Evolutionary conservation across 92 coral and sea anemone species (phyloP).

Genomic region (Diadumene lineata): DNA sequence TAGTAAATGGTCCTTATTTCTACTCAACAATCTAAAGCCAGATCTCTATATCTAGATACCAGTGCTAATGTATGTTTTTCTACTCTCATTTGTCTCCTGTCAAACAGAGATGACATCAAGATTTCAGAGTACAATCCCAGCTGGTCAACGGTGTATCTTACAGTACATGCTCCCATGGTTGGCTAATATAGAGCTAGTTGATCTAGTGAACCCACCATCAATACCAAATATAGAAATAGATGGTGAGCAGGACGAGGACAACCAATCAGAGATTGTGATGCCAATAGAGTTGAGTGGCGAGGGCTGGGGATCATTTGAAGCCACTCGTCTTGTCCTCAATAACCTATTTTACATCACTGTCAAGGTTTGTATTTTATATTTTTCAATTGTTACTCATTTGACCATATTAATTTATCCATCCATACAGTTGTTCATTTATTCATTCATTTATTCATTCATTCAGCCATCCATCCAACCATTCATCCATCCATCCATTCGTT

Average conservation of each 20-base stretch:
- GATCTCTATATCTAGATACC: too few species aligned
- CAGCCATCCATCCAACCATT: too few species aligned
- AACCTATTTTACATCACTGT: constrained; percentile 93
- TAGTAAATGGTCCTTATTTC: too few species aligned
- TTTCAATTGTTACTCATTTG: too few species aligned
- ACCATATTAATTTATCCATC: too few species aligned
- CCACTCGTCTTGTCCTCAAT: constrained; percentile 93
- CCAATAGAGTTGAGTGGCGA: constrained; percentile 89
- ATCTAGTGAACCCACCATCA: constrained; percentile 65
- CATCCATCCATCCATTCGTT: too few species aligned
- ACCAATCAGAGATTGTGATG: constrained; percentile 49
- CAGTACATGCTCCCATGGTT: constrained; percentile 98
- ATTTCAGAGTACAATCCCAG: constrained; percentile 82
- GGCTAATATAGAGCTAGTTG: constrained; percentile 89
- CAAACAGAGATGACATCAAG: constrained; percentile 85
- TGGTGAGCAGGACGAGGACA: constrained; percentile 43
- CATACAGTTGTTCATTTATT: too few species aligned
- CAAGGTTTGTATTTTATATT: constrained; percentile 82
- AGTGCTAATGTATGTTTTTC: too few species aligned
- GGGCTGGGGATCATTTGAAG: constrained; percentile 99
- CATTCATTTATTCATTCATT: too few species aligned
- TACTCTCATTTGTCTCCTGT: background rate
- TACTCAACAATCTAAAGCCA: too few species aligned
- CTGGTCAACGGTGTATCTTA: constrained; percentile 90
- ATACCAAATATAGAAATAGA: constrained; percentile 52